Evolutionary conservation across 2,113 vertebrate species (phyloP).

Genomic region (Casuarius casuarius): DNA sequence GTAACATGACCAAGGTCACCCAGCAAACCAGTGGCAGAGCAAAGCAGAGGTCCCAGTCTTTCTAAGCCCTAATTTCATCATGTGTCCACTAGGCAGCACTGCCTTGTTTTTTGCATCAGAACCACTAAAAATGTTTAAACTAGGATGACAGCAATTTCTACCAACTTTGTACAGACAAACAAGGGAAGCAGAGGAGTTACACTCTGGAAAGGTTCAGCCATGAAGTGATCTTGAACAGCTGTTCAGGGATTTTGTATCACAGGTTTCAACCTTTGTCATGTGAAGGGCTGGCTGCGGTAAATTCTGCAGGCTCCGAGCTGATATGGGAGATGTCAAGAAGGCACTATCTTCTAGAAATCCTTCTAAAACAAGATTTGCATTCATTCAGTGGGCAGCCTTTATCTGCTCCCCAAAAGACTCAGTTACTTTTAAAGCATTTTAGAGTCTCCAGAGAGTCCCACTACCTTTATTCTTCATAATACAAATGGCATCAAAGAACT

Average conservation of each 20-base stretch:
- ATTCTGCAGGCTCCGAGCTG: neutral
- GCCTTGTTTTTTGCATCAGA: neutral
- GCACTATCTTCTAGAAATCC: neutral
- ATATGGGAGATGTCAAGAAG: neutral
- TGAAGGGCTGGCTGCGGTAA: neutral
- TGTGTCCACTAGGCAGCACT: neutral
- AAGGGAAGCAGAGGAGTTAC: neutral
- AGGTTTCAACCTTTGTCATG: neutral
- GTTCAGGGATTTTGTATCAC: neutral
- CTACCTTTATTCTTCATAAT: neutral
- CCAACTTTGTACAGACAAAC: neutral
- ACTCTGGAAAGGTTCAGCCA: neutral
- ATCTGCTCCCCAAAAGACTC: neutral
- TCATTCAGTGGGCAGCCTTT: neutral
- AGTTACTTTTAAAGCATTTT: conserved; percentile 1
- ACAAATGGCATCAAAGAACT: neutral
- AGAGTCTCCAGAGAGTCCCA: neutral
- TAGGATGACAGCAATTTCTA: neutral
- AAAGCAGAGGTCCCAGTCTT: neutral
- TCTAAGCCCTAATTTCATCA: neutral
- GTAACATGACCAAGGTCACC: neutral
- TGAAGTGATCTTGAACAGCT: neutral
- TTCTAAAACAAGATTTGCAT: neutral
- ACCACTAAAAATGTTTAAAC: neutral
- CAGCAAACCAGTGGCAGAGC: neutral